Base-by-base conservation (phyloP, 2,113 vertebrate species). In the Abramis brama region DNA sequence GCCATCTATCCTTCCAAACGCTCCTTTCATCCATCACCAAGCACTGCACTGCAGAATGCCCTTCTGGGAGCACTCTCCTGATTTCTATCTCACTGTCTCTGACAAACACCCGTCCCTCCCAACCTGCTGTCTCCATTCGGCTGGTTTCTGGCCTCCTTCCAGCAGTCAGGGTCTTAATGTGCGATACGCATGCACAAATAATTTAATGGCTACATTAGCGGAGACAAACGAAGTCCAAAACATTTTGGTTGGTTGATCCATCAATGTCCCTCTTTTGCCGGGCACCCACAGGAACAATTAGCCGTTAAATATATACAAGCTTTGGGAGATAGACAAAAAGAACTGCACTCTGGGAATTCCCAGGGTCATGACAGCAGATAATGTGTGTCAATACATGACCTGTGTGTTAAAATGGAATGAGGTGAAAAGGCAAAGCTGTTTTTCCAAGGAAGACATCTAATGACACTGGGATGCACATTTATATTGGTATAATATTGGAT, bases 161-260 rank as follows among this genome's bases (percentile, higher is more conserved):
- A 89, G 82, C 73, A 73, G 25, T 74, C 78, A 59, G 73, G 66
- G 60, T 76, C 39, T 86, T 88, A 81, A 87, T 85, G 79, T 87
- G 88, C 66, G 23, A 81, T 83, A 86, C 74, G 78, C 45, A 55
- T 79, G 78, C 82, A 84, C n/a, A 84, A 82, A 85, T 87, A 71
- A 88, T 85, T 89, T 81, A 90, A 89, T 86, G 45, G 82, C 33
- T 89, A 81, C 87, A 91, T 90, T 88, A 79, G 85, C 62, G 5
- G 47, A 86, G 89, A 91, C 87, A 90, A 82, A 87, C 64, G 8
- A 62, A 77, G 84, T 89, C 85, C 88, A 75, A 89, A 87, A 83
- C 84, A 86, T 85, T 91, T 89, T 85, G 79, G 39, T 68, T n/a
- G 70, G 84, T 87, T 87, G 84, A 89, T 91, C 88, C 85, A 85